These are phyloP conservation scores for Apus apus DNA, from an alignment of 2,113 vertebrate genomes.

Conservation along the genomic window DNA sequence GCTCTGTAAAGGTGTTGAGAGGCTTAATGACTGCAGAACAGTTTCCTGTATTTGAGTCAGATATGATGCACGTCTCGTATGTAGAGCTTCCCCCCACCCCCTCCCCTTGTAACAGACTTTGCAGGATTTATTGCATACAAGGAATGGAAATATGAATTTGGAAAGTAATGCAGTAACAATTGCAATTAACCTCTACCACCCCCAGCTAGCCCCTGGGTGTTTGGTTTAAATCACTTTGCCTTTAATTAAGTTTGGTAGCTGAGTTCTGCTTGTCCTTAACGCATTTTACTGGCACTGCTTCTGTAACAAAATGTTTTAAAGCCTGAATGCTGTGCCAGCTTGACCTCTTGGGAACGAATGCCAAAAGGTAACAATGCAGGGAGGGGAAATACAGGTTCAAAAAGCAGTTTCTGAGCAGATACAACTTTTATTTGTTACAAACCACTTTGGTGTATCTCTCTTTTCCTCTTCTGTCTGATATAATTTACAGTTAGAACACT, in stretches of 20 bases:
- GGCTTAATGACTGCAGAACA: not conserved
- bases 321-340: not conserved
- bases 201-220: not conserved
- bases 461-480: not conserved
- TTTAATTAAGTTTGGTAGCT: conserved; percentile 22
- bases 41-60: not conserved
- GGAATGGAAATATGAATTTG: not conserved
- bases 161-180: not conserved
- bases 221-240: not conserved
- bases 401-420: not conserved
- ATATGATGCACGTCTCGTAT: not conserved
- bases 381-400: not conserved
- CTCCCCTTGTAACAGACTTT: not conserved
- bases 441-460: not conserved
- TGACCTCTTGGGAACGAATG: not conserved
- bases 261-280: not conserved
- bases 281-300: not conserved
- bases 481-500: not conserved
- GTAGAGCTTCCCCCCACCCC: not conserved
- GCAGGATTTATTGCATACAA: not conserved
- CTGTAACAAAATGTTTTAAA: not conserved
- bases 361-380: accelerated
- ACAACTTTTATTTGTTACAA: not conserved
- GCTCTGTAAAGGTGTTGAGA: not conserved
- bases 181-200: not conserved